phyloP scores from a whole-genome alignment of 1,140 invertebrate genomes.

The Phthorimaea operculella region DNA sequence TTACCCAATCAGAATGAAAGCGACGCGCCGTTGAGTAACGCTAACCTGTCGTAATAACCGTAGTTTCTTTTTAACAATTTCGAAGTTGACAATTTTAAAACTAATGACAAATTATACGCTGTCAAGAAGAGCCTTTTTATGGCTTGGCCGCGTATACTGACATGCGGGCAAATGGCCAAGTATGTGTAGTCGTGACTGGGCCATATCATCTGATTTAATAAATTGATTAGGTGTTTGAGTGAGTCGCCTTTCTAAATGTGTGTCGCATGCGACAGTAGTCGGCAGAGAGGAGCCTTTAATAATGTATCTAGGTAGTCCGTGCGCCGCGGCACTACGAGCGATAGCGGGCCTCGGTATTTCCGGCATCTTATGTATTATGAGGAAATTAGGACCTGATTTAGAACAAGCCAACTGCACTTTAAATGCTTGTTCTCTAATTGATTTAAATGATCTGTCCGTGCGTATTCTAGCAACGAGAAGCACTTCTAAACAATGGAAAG shows the following conservation, averaged over 20 bases:
- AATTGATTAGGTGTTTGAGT: background rate
- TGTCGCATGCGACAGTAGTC: background rate
- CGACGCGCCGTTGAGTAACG: background rate
- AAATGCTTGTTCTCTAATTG: too few relatives aligned
- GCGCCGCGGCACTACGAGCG: too few relatives aligned
- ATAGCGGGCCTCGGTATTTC: too few relatives aligned
- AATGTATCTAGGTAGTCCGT: too few relatives aligned
- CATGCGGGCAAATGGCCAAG: background rate
- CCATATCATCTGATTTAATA: background rate
- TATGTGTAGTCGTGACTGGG: background rate
- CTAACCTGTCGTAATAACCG: background rate
- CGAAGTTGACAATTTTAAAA: background rate
- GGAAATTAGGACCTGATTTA: too few relatives aligned
- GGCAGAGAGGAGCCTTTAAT: too few relatives aligned
- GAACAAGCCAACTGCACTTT: too few relatives aligned
- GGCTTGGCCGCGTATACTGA: background rate
- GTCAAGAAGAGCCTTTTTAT: background rate
- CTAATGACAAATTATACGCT: background rate
- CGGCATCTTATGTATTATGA: too few relatives aligned
- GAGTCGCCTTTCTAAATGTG: background rate
- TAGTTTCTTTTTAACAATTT: background rate
- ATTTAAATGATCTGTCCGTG: too few relatives aligned
- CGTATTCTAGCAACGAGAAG: too few relatives aligned
- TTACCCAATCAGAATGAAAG: background rate
- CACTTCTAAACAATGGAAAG: too few relatives aligned